Conservation (phyloP, 2,113 vertebrate species). For the Cryptomyrus ogoouensis region DNA sequence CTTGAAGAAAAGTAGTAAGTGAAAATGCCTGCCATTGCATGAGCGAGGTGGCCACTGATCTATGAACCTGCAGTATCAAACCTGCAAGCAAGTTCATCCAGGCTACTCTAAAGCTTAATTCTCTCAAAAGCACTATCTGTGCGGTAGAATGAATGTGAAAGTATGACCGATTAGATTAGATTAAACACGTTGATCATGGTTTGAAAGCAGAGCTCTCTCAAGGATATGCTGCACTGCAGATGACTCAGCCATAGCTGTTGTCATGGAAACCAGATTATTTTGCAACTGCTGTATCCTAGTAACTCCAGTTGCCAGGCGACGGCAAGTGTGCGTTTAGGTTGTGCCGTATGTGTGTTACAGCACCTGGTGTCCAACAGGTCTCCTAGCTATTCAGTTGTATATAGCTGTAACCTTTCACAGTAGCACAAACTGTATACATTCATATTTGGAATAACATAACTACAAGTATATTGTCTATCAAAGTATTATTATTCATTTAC, state of each 20-base stretch:
- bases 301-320: constrained; percentile 49
- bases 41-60: not conserved
- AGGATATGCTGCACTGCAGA: constrained; percentile 47
- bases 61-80: not conserved
- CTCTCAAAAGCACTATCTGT: not conserved
- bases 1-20: not conserved
- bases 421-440: not conserved
- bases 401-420: not conserved
- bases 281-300: constrained; percentile 48
- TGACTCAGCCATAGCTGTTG: constrained; percentile 49
- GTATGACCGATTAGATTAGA: constrained; percentile 7
- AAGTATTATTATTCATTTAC: not conserved
- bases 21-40: not conserved
- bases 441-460: not conserved
- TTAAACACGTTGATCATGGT: constrained; percentile 28
- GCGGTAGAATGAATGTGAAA: not conserved
- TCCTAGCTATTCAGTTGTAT: not conserved
- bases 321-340: constrained; percentile 24
- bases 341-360: not conserved
- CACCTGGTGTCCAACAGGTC: constrained; percentile 2
- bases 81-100: not conserved
- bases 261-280: constrained; percentile 46
- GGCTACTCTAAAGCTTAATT: not conserved
- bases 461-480: not conserved
- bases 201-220: constrained; percentile 29